phyloP scores from a whole-genome alignment of 2,113 vertebrate genomes.

The Marcusenius ussheri region DNA sequence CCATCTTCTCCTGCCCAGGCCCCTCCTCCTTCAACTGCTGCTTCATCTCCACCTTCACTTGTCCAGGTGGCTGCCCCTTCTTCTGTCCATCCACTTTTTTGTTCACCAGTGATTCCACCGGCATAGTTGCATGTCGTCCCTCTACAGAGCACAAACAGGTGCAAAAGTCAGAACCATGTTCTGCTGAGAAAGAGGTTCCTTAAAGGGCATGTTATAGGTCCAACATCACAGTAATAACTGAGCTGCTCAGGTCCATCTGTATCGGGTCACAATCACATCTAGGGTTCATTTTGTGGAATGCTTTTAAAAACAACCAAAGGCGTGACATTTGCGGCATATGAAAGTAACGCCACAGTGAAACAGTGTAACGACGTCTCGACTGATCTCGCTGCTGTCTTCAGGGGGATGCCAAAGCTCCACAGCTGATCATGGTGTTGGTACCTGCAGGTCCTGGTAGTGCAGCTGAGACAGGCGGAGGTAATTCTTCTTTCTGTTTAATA shows the following conservation, averaged over 20 bases:
- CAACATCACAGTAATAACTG: neutral
- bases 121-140: constrained; percentile 34
- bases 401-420: neutral
- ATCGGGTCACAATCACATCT: neutral
- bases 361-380: neutral
- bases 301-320: neutral
- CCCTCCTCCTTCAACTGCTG: neutral
- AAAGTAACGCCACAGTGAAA: neutral
- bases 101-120: constrained; percentile 34
- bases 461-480: constrained; percentile 36
- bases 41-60: constrained; percentile 20
- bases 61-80: constrained; percentile 26
- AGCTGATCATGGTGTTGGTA: neutral
- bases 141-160: constrained; percentile 43
- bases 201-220: neutral
- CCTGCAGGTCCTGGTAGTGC: constrained; percentile 25
- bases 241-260: neutral
- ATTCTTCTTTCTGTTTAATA: constrained; percentile 51
- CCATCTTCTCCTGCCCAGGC: neutral
- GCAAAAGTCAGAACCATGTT: neutral
- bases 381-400: neutral
- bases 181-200: neutral
- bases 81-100: constrained; percentile 28
- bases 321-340: neutral
- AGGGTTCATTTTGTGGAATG: neutral